A percentile compares a stretch with the other conserved stretches of the same genome.
Conservation (phyloP, 2,888 invertebrate genomes). For the Dromius quadrimaculatus region DNA sequence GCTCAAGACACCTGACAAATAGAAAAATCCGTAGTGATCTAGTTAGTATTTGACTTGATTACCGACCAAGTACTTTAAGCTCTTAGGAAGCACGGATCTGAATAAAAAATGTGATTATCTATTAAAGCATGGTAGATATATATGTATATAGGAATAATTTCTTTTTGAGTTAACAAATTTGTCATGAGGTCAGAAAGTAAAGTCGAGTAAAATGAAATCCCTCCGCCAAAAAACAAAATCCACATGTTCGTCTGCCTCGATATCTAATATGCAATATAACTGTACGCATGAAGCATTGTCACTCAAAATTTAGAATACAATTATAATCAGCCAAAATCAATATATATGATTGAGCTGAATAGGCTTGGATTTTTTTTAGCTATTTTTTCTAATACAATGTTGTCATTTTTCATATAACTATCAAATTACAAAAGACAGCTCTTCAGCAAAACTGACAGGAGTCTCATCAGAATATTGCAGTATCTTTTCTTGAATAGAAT, state of each 20-base stretch:
- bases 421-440: constrained; percentile 40
- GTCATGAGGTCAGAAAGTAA: too few relatives aligned
- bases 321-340: constrained; percentile 9
- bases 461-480: constrained; percentile 36
- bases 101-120: constrained; percentile 18
- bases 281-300: too few relatives aligned
- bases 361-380: constrained; percentile 24
- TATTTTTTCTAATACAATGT: constrained; percentile 25
- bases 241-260: too few relatives aligned
- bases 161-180: too few relatives aligned
- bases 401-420: constrained; percentile 26
- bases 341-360: constrained; percentile 5
- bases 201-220: too few relatives aligned
- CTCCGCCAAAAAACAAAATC: too few relatives aligned
- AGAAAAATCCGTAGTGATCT: constrained; percentile 40
- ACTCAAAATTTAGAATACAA: too few relatives aligned
- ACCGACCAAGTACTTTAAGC: constrained; percentile 25
- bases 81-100: constrained; percentile 1
- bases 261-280: too few relatives aligned
- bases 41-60: constrained; percentile 41
- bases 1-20: constrained; percentile 40
- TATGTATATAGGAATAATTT: too few relatives aligned
- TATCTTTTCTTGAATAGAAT: constrained; percentile 31
- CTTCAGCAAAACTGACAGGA: constrained; percentile 25
- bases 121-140: too few relatives aligned